phyloP scores from a whole-genome alignment of 37 sponge, comb jelly and placozoan species.

The Oopsacas minuta region DNA sequence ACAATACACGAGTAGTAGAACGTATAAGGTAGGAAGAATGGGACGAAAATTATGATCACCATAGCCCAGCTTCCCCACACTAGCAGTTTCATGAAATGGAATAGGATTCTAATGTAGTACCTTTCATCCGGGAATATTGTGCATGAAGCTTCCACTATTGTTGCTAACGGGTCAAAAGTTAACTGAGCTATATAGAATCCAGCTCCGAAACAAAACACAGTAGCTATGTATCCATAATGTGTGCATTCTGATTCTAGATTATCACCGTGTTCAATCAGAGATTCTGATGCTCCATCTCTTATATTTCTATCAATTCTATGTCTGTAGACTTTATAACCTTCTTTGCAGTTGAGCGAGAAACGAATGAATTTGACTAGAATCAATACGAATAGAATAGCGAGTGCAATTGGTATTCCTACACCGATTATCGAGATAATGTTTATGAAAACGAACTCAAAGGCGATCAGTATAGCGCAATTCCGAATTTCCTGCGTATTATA shows the following conservation, averaged over 20 bases:
- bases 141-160: slow-evolving; percentile 8
- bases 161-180: neutral
- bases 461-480: neutral
- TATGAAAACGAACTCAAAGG: neutral
- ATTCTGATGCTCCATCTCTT: neutral
- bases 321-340: neutral
- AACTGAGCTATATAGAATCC: slow-evolving; percentile 4
- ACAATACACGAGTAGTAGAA: neutral
- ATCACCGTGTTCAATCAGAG: neutral
- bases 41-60: neutral
- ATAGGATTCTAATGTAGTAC: neutral
- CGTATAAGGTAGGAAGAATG: neutral
- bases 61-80: neutral
- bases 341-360: neutral
- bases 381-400: neutral
- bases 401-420: neutral
- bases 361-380: neutral
- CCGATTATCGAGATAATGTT: neutral
- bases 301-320: neutral
- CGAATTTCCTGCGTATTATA: neutral
- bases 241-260: neutral
- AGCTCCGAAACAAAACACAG: neutral
- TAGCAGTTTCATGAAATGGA: slow-evolving; percentile 13
- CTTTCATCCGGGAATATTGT: neutral
- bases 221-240: neutral